phyloP scores from a whole-genome alignment of 2,113 vertebrate species.

The Percopsis transmontana region DNA sequence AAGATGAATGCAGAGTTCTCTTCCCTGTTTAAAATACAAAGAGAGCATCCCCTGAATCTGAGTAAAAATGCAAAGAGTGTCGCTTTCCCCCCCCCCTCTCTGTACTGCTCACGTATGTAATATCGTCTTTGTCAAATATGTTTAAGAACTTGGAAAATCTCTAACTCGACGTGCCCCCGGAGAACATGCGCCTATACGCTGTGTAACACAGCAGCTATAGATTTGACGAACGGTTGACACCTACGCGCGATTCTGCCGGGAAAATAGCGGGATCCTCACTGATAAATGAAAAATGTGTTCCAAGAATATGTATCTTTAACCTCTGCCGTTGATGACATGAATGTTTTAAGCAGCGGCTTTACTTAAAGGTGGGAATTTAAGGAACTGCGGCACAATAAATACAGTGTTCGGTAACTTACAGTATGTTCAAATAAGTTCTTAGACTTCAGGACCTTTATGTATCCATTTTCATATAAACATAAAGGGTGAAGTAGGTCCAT shows the following conservation, averaged over 20 bases:
- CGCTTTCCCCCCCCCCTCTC: neutral
- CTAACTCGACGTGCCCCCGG: constrained; percentile 8
- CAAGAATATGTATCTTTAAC: neutral
- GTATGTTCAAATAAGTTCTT: neutral
- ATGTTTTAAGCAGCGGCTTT: neutral
- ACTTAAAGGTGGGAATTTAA: neutral
- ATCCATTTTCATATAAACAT: neutral
- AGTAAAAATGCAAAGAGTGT: constrained; percentile 40
- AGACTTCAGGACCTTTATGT: neutral
- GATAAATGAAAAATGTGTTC: constrained; percentile 18
- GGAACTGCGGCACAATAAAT: neutral
- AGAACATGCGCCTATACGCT: constrained; percentile 9
- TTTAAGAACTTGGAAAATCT: constrained; percentile 34
- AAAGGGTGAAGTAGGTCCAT: neutral
- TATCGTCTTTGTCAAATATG: constrained; percentile 52
- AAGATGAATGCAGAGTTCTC: constrained; percentile 42
- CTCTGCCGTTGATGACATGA: neutral
- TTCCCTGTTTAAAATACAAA: constrained; percentile 35
- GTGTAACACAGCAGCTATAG: constrained; percentile 26
- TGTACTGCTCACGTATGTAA: constrained; percentile 15
- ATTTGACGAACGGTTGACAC: constrained; percentile 22
- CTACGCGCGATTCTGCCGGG: neutral
- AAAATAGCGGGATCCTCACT: constrained; percentile 20
- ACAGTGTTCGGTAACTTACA: neutral
- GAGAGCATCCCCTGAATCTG: neutral